Evolutionary conservation across 92 coral and sea anemone species (phyloP), one percentile per base, ranked within the genome.

Genomic region (Blastomussa wellsi): DNA sequence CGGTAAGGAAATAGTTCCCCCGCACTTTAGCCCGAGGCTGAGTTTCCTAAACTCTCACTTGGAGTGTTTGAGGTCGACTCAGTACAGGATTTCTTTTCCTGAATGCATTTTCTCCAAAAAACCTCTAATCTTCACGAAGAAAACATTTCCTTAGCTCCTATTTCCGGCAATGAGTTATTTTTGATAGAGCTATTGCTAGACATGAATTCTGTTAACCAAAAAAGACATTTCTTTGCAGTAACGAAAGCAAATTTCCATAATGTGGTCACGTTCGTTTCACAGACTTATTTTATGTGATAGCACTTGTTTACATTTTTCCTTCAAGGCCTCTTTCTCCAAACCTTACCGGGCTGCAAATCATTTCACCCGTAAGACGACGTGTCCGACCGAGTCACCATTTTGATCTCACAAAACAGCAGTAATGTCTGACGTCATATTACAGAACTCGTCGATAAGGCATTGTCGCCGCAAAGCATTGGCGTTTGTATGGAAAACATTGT

Each of bases 81-180:
- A 14, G 20, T 22, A 55, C 3, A 60, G n/a, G 35, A 36, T 49
- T 11, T 26, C 52, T 9, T 82, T 82, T 71, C 84, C 76, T 80
- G 57, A 41, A 66, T 47, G 38, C 39, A 44, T 37, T 71, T 70
- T 73, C 65, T 70, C 86, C 51, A 68, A 49, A 68, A 49, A 81
- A 51, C 42, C 75, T 20, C 42, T 48, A 69, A 82, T 82, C 78
- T 68, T 35, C 4, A 82, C 1, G 39, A 24, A 67, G 11, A 33
- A 67, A 29, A 41, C 68, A 74, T 68, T 68, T 68, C 55, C 59
- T 51, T 47, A 59, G 42, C 48, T 44, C 36, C 31, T 47, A 47
- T 48, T 29, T 81, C 64, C 38, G 28, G 51, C 9, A 51, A 12
- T 51, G 42, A 82, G 14, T 52, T 28, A 14, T 69, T 71, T 82